Conservation (phyloP, 2,888 invertebrate genomes). For the Poecilobothrus nobilitatus region DNA sequence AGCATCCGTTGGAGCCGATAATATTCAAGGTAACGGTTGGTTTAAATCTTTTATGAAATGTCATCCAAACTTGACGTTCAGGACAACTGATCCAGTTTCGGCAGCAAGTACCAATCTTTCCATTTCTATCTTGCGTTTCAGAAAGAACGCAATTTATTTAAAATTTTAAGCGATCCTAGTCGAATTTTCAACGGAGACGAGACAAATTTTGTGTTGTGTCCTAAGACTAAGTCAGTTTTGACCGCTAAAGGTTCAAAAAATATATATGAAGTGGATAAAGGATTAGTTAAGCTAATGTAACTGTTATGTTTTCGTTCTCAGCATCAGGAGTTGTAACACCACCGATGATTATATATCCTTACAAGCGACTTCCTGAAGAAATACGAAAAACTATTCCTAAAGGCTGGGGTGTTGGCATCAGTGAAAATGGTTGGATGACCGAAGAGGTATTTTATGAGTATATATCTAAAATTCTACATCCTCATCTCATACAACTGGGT, state of each 20-base stretch:
- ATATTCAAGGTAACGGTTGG: too few species aligned
- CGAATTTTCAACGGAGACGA: constrained; percentile 7
- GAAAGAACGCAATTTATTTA: too few species aligned
- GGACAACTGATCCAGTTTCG: too few species aligned
- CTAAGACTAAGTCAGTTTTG: constrained; percentile 26
- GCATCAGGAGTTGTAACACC: constrained; percentile 28
- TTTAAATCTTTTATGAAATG: too few species aligned
- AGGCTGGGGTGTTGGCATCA: constrained; percentile 29
- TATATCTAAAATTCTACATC: constrained; percentile 12
- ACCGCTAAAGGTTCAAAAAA: constrained; percentile 25
- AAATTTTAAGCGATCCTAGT: too few species aligned
- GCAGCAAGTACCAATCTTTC: too few species aligned
- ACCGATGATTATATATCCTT: constrained; percentile 25
- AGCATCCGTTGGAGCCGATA: too few species aligned
- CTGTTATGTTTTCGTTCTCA: constrained; percentile 27
- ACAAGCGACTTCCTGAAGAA: neutral
- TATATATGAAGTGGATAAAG: constrained; percentile 16
- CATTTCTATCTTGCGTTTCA: too few species aligned
- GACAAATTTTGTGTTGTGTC: constrained; percentile 27
- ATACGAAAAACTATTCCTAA: neutral
- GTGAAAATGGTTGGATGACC: constrained; percentile 16
- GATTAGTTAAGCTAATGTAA: constrained; percentile 27
- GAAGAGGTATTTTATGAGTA: constrained; percentile 17
- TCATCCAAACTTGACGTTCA: too few species aligned
- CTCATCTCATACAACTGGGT: constrained; percentile 9